These are phyloP conservation scores for Biston betularia DNA, from an alignment of 2,888 invertebrate species.

Conservation along the genomic window DNA sequence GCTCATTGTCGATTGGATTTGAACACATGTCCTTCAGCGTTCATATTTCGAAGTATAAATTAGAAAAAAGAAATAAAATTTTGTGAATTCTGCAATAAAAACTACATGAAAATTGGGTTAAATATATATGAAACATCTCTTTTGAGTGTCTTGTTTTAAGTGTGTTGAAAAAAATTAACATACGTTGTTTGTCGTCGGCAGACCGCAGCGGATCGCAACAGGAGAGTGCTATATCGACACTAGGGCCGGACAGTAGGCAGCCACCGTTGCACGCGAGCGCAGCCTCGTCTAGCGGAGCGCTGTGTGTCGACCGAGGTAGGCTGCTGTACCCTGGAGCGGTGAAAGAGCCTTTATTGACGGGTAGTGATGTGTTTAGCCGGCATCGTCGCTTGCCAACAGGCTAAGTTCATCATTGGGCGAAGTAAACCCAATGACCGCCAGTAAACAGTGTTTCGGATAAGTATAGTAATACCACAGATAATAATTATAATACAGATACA, in stretches of 20 bases:
- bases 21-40: no score
- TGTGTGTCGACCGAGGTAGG: slow-evolving; percentile 93
- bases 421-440: no score
- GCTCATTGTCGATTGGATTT: no score
- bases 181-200: slow-evolving; percentile 87
- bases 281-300: slow-evolving; percentile 87
- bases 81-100: no score
- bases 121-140: no score
- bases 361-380: not conserved
- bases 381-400: not conserved
- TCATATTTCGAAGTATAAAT: no score
- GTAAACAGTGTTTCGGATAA: no score
- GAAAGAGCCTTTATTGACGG: slow-evolving; percentile 3
- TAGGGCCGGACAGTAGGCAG: slow-evolving; percentile 82
- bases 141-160: not conserved
- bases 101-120: no score
- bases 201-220: slow-evolving; percentile 88
- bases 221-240: slow-evolving; percentile 85
- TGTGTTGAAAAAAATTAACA: not conserved
- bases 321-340: slow-evolving; percentile 90
- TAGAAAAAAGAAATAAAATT: no score
- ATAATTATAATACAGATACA: no score
- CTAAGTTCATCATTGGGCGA: no score
- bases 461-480: no score
- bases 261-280: slow-evolving; percentile 76